Percentiles rank a stretch among this genome's conserved stretches.
Conservation (phyloP, 2,797 vertebrate species). For the Artibeus lituratus region DNA sequence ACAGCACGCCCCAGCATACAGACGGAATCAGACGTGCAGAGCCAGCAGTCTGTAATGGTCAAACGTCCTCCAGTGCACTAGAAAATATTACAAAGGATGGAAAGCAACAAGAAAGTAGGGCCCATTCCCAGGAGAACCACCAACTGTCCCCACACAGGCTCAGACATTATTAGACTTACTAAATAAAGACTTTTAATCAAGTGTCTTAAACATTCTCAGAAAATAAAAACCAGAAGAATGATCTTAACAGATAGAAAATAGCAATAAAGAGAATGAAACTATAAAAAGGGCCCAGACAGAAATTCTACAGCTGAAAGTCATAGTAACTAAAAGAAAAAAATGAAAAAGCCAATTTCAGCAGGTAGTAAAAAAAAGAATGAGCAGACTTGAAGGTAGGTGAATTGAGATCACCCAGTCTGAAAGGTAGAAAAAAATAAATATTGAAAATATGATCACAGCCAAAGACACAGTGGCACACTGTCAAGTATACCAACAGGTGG, state of each 20-base stretch:
- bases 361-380: not conserved
- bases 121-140: not conserved
- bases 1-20: not conserved
- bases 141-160: not conserved
- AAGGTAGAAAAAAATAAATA: not conserved
- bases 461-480: not conserved
- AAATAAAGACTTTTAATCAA: not conserved
- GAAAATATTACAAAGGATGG: not conserved
- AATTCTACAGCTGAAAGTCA: not conserved
- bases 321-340: not conserved
- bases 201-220: not conserved
- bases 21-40: not conserved
- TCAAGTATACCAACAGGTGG: not conserved
- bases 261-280: not conserved
- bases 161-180: not conserved
- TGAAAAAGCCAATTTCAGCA: not conserved
- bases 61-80: not conserved
- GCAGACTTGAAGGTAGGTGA: not conserved
- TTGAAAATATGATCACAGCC: not conserved
- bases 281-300: not conserved
- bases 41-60: not conserved
- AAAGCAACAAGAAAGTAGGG: not conserved
- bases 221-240: not conserved
- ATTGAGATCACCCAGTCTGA: not conserved
- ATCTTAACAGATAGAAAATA: not conserved